Evolutionary conservation across 2,888 invertebrate species (phyloP), one percentile per base, ranked within the genome.

Genomic region (Toxonevra muliebris): DNA sequence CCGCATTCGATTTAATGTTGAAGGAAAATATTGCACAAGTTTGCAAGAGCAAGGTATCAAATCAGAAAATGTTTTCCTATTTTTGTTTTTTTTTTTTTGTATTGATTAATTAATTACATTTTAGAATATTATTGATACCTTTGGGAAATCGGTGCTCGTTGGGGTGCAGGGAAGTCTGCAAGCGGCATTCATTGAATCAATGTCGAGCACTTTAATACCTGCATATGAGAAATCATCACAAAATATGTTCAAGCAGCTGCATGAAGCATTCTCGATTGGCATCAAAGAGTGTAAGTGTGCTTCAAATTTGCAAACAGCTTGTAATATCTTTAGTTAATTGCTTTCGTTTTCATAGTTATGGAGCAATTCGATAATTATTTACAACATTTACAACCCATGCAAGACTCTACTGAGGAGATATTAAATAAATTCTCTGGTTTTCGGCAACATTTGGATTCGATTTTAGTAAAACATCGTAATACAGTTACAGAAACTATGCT

Each of bases 171-270:
- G 91, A 3, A 89, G 90, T 71, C 88, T 95, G 64, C 92, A 94
- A 75, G 88, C 89, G 15, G 90, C 92, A 13, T 94, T 95, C 82
- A 90, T 91, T 72, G 92, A 94, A 65, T 89, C 93, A 40, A 90
- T 96, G 80, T 88, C 90, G 55, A 90, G 90, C 73, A 89, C 90
- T 72, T 87, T 96, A 57, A 87, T 96, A 78, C 97, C 97, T 3
- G 90, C 92, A 43, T 93, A 96, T 88, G 96, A 97, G 83, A 92
- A 92, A 81, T 90, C 94, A 65, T 93, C 93, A 76, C 91, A 92
- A 78, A 90, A 90, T 80, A 92, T 98, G 89, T 96, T 97, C 82
- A 88, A 90, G 57, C 97, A 98, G 85, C 88, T 98, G 66, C 95
- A 96, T 82, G 92, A 93, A 61, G 90, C 93, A 17, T 98, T 97